Conservation (phyloP, 2,113 vertebrate species). For the Setophaga petechia region DNA sequence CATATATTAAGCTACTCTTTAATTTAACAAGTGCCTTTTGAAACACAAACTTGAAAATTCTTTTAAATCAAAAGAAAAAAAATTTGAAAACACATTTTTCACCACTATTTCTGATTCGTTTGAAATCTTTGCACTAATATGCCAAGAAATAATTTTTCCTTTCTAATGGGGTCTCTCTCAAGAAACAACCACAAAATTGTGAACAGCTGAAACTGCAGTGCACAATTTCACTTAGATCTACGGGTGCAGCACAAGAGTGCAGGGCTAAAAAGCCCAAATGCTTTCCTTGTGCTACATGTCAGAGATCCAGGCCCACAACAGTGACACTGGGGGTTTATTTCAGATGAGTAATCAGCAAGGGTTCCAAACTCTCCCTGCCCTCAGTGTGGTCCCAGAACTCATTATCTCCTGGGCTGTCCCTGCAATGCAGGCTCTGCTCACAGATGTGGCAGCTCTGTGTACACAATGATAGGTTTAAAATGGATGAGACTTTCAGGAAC, state of each 20-base stretch:
- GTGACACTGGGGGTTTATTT: background rate
- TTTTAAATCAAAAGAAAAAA: background rate
- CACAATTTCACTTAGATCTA: background rate
- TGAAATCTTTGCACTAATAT: background rate
- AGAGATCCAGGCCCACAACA: background rate
- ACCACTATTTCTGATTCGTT: background rate
- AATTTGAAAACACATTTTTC: background rate
- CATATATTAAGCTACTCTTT: background rate
- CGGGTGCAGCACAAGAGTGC: background rate
- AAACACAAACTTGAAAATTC: background rate
- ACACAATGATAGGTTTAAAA: background rate
- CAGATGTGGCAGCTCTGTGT: background rate
- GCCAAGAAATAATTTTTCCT: background rate
- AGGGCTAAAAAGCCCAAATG: background rate
- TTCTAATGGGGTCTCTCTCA: background rate
- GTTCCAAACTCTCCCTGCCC: background rate
- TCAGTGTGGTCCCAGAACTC: background rate
- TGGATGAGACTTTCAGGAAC: conserved; percentile 26
- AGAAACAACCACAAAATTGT: background rate
- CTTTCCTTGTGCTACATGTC: background rate
- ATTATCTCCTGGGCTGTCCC: background rate
- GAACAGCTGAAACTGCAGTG: background rate
- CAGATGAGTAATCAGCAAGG: background rate
- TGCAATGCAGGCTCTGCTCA: background rate
- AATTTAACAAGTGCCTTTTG: background rate